Evolutionary conservation across 2,888 invertebrate species (phyloP).

Genomic region (Spatulosminthurus flaviceps): DNA sequence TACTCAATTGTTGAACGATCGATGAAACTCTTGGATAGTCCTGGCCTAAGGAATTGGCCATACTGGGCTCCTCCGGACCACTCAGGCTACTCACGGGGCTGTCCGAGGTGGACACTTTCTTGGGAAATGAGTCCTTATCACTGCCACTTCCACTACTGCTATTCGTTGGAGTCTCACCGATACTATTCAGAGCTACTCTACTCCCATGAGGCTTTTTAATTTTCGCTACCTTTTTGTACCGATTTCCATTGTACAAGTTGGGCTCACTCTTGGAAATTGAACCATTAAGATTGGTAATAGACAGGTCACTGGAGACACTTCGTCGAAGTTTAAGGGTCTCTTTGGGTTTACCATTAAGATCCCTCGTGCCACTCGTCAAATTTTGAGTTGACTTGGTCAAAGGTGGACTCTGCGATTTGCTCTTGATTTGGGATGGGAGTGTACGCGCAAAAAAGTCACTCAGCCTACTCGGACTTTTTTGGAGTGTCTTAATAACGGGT

Average conservation of each 20-base stretch:
- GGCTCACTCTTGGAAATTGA: conserved; percentile 42
- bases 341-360: neutral
- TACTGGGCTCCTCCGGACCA: conserved; percentile 45
- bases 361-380: conserved; percentile 11
- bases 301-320: conserved; percentile 42
- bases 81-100: conserved; percentile 51
- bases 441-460: conserved; percentile 67
- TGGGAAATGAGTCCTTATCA: conserved; percentile 38
- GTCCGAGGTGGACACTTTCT: conserved; percentile 46
- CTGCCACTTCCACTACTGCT: conserved; percentile 45
- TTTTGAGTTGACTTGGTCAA: conserved; percentile 40
- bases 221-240: conserved; percentile 43
- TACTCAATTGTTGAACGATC: conserved; percentile 78
- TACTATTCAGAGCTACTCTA: conserved; percentile 46
- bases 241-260: conserved; percentile 37
- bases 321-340: neutral
- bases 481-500: conserved; percentile 68
- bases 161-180: conserved; percentile 47
- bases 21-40: conserved; percentile 48
- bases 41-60: conserved; percentile 39
- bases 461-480: conserved; percentile 73
- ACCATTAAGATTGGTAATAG: conserved; percentile 33
- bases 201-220: conserved; percentile 43
- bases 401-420: conserved; percentile 27
- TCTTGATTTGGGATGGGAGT: conserved; percentile 38